Conservation (phyloP, 2,113 vertebrate genomes). For the Sakesphorus luctuosus region DNA sequence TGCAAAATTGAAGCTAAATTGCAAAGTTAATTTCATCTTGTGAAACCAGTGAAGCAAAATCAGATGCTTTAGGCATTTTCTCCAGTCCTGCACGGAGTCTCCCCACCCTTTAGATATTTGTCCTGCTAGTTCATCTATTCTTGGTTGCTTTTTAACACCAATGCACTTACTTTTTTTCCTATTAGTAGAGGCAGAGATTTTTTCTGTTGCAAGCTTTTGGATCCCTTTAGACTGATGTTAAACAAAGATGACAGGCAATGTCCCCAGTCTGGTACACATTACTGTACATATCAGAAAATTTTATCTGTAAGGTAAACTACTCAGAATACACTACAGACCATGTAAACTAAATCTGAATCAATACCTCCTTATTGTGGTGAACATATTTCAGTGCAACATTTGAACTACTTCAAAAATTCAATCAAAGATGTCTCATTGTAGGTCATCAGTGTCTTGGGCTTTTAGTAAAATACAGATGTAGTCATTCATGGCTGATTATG, state of each 20-base stretch:
- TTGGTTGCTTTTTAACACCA: not conserved
- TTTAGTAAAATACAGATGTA: not conserved
- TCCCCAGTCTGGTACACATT: not conserved
- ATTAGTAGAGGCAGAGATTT: not conserved
- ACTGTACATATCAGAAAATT: not conserved
- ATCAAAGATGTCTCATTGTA: not conserved
- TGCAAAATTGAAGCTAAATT: not conserved
- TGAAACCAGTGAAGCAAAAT: not conserved
- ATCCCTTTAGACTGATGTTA: not conserved
- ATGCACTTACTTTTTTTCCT: not conserved
- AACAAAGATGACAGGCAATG: not conserved
- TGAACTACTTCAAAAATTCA: not conserved
- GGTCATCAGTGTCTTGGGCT: not conserved
- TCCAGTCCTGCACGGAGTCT: not conserved
- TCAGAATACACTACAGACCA: not conserved
- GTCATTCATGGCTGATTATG: not conserved
- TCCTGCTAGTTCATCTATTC: not conserved
- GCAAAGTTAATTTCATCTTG: not conserved
- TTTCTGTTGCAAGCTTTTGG: not conserved
- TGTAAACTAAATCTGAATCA: not conserved
- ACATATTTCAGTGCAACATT: not conserved
- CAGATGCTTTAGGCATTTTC: not conserved
- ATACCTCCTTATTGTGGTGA: not conserved
- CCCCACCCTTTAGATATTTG: not conserved
- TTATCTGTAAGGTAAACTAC: not conserved